These are phyloP conservation scores for Sminthurides bifidus DNA, from an alignment of 1,140 invertebrate species.

Conservation along the genomic window DNA sequence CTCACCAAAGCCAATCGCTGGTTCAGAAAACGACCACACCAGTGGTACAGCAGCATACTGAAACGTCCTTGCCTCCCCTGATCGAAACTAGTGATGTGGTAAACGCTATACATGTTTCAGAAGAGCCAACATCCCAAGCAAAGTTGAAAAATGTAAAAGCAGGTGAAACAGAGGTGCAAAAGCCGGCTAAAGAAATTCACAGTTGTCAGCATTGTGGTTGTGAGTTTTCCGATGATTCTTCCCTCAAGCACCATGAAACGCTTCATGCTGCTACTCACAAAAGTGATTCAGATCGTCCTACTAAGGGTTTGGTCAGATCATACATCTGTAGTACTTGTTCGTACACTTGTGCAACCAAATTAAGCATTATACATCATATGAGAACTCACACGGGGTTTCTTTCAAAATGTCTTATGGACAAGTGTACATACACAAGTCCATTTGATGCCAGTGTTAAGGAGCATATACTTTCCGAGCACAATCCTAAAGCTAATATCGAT, in stretches of 20 bases:
- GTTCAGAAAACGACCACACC: not conserved
- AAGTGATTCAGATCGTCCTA: too few species aligned
- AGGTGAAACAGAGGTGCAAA: constrained; percentile 34
- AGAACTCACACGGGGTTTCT: constrained; percentile 37
- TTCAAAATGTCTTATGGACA: constrained; percentile 35
- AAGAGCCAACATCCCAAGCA: too few species aligned
- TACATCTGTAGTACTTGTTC: constrained; percentile 40
- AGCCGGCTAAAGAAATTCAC: too few species aligned
- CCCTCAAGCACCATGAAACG: constrained; percentile 40
- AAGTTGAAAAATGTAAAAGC: too few species aligned
- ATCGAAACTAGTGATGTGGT: too few species aligned
- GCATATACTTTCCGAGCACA: constrained; percentile 33
- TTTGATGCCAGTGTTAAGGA: constrained; percentile 34
- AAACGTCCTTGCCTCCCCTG: too few species aligned
- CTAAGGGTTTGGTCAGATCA: constrained; percentile 18
- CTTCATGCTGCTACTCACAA: constrained; percentile 37
- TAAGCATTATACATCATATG: constrained; percentile 42
- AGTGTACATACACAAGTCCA: constrained; percentile 34
- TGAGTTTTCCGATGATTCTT: constrained; percentile 42
- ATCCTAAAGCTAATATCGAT: constrained; percentile 30
- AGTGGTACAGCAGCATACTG: not conserved
- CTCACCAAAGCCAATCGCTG: not conserved
- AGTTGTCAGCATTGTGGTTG: constrained; percentile 43
- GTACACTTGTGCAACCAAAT: constrained; percentile 37
- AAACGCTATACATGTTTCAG: too few species aligned